Percentiles rank a stretch among this genome's conserved stretches.
Evolutionary conservation across 2,888 invertebrate species (phyloP).

Genomic region (Serripes groenlandicus): DNA sequence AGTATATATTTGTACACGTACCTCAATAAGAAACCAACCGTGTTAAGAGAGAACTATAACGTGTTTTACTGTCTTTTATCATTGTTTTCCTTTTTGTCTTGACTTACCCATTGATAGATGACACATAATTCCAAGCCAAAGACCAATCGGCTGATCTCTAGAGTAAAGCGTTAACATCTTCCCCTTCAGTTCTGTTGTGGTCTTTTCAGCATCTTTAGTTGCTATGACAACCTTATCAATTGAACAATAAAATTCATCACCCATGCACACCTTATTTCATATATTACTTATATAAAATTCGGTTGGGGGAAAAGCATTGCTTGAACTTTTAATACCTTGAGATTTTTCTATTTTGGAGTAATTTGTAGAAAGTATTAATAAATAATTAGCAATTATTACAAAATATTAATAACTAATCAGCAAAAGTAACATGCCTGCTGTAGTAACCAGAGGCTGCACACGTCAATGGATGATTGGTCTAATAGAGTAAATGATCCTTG

Average conservation of each 20-base stretch:
- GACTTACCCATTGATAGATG: conserved; percentile 1
- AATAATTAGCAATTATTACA: background rate
- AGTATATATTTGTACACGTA: no score
- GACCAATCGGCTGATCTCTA: background rate
- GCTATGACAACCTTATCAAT: background rate
- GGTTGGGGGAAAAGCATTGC: background rate
- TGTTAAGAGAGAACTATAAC: no score
- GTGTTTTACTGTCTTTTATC: no score
- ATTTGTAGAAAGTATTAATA: no score
- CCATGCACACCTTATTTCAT: background rate
- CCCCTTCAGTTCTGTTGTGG: background rate
- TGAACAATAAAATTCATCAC: background rate
- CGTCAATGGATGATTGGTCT: no score
- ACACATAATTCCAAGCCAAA: background rate
- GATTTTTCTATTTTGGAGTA: no score
- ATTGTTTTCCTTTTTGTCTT: no score
- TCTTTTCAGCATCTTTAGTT: background rate
- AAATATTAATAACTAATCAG: background rate
- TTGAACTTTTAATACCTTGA: background rate
- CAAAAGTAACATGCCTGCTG: no score
- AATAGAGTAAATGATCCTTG: no score
- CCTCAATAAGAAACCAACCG: no score
- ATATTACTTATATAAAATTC: background rate
- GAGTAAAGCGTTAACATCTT: background rate
- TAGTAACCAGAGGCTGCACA: no score